Percentiles rank a stretch among this genome's conserved stretches.
Evolutionary conservation across 37 sponge, comb jelly and placozoan genomes (phyloP).

Genomic region (Beroe ovata): DNA sequence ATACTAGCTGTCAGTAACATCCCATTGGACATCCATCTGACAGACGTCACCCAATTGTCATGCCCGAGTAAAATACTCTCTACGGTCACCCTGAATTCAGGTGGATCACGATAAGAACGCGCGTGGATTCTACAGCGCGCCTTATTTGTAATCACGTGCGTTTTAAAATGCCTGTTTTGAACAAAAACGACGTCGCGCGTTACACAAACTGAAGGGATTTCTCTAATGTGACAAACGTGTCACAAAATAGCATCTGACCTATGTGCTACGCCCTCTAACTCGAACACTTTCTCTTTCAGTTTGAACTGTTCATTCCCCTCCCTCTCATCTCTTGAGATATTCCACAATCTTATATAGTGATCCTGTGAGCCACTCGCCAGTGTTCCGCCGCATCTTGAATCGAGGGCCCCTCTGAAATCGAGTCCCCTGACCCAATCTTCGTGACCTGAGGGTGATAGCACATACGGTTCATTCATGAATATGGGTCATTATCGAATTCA

Average conservation of each 20-base stretch:
- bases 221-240: too few relatives aligned
- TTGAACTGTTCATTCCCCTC: not conserved
- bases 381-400: not conserved
- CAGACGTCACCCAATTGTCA: constrained; percentile 36
- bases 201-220: not conserved
- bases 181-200: not conserved
- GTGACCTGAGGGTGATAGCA: constrained; percentile 37
- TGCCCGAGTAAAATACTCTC: constrained; percentile 33
- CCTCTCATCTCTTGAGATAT: not conserved
- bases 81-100: not conserved
- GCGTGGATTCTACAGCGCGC: not conserved
- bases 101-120: not conserved
- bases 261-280: too few relatives aligned
- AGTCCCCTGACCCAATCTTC: constrained; percentile 64
- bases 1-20: constrained; percentile 34
- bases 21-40: constrained; percentile 54
- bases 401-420: constrained; percentile 7
- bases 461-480: too few relatives aligned
- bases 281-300: constrained; percentile 31
- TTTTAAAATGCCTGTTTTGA: not conserved
- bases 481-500: too few relatives aligned
- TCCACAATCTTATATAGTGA: constrained; percentile 46
- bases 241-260: too few relatives aligned
- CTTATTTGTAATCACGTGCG: not conserved
- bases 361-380: constrained; percentile 41